Percentiles rank a stretch among this genome's conserved stretches.
These are phyloP conservation scores for Hipparchia semele DNA, from an alignment of 2,888 invertebrate species.

Conservation along the genomic window DNA sequence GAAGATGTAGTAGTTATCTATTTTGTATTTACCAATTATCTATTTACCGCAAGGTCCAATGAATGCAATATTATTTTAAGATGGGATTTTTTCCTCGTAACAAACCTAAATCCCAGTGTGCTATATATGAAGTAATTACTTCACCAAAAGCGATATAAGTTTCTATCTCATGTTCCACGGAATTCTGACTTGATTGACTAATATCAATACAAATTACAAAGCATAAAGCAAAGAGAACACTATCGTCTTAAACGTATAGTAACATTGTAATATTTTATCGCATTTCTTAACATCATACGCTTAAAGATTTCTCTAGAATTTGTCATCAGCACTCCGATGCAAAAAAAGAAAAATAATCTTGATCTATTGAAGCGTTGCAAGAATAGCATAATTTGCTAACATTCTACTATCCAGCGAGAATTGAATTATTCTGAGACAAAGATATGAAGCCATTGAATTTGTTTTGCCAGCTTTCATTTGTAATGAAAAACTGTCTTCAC, in stretches of 20 bases:
- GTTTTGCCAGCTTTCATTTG: conserved; percentile 67
- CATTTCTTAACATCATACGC: conserved; percentile 26
- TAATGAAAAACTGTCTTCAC: conserved; percentile 56
- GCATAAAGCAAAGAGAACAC: too few species aligned
- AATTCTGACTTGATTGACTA: too few species aligned
- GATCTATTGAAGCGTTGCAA: conserved; percentile 68
- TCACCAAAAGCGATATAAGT: too few species aligned
- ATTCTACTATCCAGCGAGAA: conserved; percentile 53
- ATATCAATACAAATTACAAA: too few species aligned
- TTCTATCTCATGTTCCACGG: too few species aligned
- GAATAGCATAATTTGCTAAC: conserved; percentile 60
- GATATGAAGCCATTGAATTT: conserved; percentile 58
- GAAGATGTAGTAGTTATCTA: too few species aligned
- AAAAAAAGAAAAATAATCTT: conserved; percentile 67
- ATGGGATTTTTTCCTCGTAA: too few species aligned
- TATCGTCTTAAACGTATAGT: background rate
- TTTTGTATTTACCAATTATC: too few species aligned
- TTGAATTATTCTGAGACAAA: conserved; percentile 59
- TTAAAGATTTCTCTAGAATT: conserved; percentile 54
- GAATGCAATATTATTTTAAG: too few species aligned
- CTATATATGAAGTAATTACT: too few species aligned
- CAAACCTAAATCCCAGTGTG: too few species aligned
- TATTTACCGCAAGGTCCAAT: too few species aligned
- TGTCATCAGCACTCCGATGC: conserved; percentile 41
- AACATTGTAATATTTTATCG: conserved; percentile 7